Evolutionary conservation across 2,797 vertebrate genomes (phyloP).

Genomic region (Hypotaenidia okinawae): DNA sequence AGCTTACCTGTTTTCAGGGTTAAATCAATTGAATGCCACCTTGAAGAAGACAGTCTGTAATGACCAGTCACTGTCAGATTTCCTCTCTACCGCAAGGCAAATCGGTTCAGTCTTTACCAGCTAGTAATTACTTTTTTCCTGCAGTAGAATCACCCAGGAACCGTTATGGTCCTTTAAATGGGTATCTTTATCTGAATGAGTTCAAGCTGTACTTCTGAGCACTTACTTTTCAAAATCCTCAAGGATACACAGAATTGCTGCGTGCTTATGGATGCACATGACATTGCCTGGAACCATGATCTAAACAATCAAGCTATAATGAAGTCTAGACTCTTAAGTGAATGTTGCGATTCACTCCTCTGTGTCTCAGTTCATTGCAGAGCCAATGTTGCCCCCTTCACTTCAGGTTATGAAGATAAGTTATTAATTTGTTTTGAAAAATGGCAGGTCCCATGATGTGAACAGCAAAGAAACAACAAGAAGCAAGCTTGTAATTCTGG

Average conservation of each 20-base stretch:
- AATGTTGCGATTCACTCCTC: neutral
- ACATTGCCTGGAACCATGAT: neutral
- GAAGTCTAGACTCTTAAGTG: neutral
- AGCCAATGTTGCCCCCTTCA: neutral
- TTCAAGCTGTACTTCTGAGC: neutral
- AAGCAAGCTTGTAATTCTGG: neutral
- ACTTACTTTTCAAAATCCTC: neutral
- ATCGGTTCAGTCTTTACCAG: neutral
- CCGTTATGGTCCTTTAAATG: neutral
- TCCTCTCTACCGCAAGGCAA: neutral
- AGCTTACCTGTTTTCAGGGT: neutral
- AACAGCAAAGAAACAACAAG: neutral
- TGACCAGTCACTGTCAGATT: neutral
- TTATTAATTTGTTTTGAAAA: conserved; percentile 9
- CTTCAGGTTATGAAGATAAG: neutral
- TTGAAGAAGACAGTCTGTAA: neutral
- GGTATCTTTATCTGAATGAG: neutral
- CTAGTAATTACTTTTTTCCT: neutral
- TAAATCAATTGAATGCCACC: neutral
- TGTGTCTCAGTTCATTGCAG: neutral
- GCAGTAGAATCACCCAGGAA: neutral
- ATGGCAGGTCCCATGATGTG: neutral
- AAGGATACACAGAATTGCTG: neutral
- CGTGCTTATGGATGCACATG: neutral
- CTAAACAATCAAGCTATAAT: neutral